These are phyloP conservation scores for Leucophenga varia DNA, from an alignment of 1,140 invertebrate genomes.

Conservation along the genomic window DNA sequence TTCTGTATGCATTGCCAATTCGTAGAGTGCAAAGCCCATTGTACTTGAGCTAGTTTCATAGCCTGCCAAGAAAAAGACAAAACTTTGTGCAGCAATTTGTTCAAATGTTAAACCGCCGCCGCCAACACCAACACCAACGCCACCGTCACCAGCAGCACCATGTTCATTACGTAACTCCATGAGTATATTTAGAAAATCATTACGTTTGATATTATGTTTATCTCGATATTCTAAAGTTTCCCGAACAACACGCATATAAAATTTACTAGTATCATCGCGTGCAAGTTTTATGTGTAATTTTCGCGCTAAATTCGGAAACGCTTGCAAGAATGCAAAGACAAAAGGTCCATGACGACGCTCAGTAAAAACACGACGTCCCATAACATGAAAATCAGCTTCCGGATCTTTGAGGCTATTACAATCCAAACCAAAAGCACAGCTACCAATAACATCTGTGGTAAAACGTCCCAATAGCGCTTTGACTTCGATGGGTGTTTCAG, in stretches of 20 bases:
- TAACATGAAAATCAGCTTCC: conserved; percentile 58
- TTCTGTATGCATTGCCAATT: conserved; percentile 57
- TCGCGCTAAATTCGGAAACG: conserved; percentile 25
- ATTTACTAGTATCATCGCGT: conserved; percentile 54
- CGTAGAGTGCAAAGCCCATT: conserved; percentile 57
- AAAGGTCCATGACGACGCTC: conserved; percentile 19
- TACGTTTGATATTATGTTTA: conserved; percentile 54
- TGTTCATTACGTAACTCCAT: conserved; percentile 22
- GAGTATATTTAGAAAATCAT: conserved; percentile 60
- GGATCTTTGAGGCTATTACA: conserved; percentile 60
- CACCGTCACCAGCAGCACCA: no score
- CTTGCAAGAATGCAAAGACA: conserved; percentile 20
- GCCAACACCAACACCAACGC: no score
- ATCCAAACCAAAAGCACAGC: conserved; percentile 63
- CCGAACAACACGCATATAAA: conserved; percentile 57
- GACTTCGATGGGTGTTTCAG: conserved; percentile 24
- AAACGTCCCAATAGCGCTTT: conserved; percentile 59
- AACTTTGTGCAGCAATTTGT: conserved; percentile 59
- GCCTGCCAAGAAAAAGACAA: conserved; percentile 67
- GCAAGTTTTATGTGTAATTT: conserved; percentile 35
- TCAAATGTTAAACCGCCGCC: conserved; percentile 28
- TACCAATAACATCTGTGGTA: conserved; percentile 64
- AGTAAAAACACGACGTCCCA: conserved; percentile 37
- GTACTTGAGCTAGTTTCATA: conserved; percentile 59
- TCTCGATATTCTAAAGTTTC: conserved; percentile 58